Conservation (phyloP, 1,140 invertebrate species). For the Psix sp. region DNA sequence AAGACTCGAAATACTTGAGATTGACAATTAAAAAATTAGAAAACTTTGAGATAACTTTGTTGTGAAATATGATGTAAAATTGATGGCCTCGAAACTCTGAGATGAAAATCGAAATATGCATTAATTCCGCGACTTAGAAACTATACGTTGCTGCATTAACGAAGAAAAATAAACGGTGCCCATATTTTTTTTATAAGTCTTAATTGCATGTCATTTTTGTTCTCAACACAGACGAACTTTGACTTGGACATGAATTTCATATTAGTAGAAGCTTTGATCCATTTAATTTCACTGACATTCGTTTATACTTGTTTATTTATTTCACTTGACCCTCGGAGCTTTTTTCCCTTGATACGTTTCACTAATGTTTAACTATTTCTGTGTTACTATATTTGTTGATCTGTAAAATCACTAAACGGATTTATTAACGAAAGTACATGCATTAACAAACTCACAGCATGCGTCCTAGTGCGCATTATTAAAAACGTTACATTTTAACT, state of each 20-base stretch:
- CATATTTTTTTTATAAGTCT: conserved; percentile 24
- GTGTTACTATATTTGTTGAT: conserved; percentile 26
- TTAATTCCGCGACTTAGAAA: too few species aligned
- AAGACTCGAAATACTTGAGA: background rate
- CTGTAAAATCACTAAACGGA: conserved; percentile 25
- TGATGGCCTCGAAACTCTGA: too few species aligned
- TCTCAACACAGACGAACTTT: conserved; percentile 24
- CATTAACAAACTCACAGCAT: conserved; percentile 40
- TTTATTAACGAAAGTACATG: conserved; percentile 15
- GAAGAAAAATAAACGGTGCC: too few species aligned
- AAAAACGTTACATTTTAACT: conserved; percentile 35
- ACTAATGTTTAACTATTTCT: conserved; percentile 26
- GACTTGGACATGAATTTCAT: conserved; percentile 23
- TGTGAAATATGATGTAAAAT: too few species aligned
- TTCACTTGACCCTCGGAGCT: conserved; percentile 26
- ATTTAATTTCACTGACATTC: conserved; percentile 31
- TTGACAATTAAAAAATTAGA: too few species aligned
- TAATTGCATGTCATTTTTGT: conserved; percentile 33
- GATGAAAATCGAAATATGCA: too few species aligned
- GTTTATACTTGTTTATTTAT: conserved; percentile 26
- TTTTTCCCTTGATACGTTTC: conserved; percentile 18
- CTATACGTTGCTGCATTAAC: too few species aligned
- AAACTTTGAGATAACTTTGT: too few species aligned
- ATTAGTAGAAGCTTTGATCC: conserved; percentile 33
- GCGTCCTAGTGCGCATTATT: conserved; percentile 42